Conservation (phyloP, 1,140 invertebrate species). For the Procambarus virginalis region DNA sequence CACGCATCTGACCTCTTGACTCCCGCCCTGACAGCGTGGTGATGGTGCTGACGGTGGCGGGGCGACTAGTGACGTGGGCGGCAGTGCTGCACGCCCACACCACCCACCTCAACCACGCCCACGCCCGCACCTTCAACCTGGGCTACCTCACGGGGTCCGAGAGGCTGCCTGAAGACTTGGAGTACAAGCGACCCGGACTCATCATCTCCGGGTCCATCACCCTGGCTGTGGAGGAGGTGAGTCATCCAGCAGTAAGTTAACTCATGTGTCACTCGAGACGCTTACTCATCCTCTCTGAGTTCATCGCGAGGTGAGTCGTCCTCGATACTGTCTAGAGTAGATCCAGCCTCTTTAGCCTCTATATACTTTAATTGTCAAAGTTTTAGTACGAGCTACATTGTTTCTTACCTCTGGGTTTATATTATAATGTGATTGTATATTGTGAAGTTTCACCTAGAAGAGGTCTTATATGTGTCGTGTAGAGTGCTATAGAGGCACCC, state of each 20-base stretch:
- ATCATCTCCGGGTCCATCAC: constrained; percentile 89
- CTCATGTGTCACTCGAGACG: not conserved
- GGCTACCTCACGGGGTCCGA: constrained; percentile 81
- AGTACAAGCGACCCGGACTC: constrained; percentile 84
- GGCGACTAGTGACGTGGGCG: not conserved
- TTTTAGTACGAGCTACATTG: too few relatives aligned
- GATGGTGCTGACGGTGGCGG: not conserved
- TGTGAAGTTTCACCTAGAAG: too few relatives aligned
- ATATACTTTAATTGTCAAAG: too few relatives aligned
- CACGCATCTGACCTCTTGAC: not conserved
- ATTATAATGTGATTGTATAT: too few relatives aligned
- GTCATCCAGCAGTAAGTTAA: constrained; percentile 67
- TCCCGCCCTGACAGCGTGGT: not conserved
- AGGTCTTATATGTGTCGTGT: too few relatives aligned
- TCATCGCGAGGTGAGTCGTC: not conserved
- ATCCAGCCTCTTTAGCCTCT: too few relatives aligned
- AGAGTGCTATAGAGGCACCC: too few relatives aligned
- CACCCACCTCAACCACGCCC: constrained; percentile 17
- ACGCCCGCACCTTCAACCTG: constrained; percentile 71
- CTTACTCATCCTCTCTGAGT: not conserved
- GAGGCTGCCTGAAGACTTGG: constrained; percentile 82
- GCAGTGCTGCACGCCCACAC: not conserved
- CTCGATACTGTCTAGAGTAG: not conserved
- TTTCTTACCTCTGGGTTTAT: too few relatives aligned
- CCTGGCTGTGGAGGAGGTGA: constrained; percentile 80